Percentiles rank a stretch among this genome's conserved stretches.
phyloP scores from a whole-genome alignment of 2,113 vertebrate genomes.

The Elachura formosa region DNA sequence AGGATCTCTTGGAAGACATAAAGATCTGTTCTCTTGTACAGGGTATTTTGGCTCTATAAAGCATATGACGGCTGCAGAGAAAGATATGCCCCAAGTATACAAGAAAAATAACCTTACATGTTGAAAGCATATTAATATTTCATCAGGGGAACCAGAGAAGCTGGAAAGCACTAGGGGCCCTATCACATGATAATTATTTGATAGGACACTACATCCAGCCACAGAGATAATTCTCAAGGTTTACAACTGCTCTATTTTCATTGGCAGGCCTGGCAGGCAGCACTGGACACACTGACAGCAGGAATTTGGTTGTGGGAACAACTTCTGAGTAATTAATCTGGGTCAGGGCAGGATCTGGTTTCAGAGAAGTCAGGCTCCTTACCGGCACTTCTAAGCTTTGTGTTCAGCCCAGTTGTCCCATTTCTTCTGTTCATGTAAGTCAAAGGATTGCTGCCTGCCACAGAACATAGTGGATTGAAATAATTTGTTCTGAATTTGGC shows the following conservation, averaged over 20 bases:
- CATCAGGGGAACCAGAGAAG: not conserved
- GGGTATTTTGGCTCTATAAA: constrained; percentile 23
- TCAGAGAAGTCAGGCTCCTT: constrained; percentile 49
- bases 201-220: constrained; percentile 47
- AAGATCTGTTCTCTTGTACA: constrained; percentile 12
- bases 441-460: not conserved
- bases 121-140: constrained; percentile 39
- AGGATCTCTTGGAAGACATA: constrained; percentile 28
- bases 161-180: constrained; percentile 11
- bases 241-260: constrained; percentile 56
- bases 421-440: not conserved
- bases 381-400: constrained; percentile 6
- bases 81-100: not conserved
- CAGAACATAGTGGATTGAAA: not conserved
- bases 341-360: constrained; percentile 60
- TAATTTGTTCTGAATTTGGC: not conserved
- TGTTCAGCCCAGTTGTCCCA: not conserved
- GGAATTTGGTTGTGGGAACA: constrained; percentile 59
- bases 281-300: constrained; percentile 5
- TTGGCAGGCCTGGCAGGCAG: constrained; percentile 31
- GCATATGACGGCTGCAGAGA: not conserved
- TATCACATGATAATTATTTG: constrained; percentile 63
- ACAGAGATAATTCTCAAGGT: constrained; percentile 55
- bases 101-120: constrained; percentile 24
- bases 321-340: constrained; percentile 67